A percentile compares a stretch with the other conserved stretches of the same genome.
Evolutionary conservation across 2,113 vertebrate species (phyloP).

Genomic region (Fregata magnificens): DNA sequence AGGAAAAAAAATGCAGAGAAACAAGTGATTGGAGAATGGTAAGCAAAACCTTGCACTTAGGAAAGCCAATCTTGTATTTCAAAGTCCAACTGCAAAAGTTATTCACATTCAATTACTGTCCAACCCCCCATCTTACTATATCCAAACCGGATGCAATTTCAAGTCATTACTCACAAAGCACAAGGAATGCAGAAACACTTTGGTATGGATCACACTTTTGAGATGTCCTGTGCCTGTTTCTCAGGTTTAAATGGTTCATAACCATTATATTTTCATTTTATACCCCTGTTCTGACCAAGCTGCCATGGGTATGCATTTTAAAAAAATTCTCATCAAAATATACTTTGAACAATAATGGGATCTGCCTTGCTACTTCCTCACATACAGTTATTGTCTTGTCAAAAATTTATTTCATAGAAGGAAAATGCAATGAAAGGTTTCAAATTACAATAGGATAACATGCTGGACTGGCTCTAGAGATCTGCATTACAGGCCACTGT

Average conservation of each 20-base stretch:
- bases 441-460: neutral
- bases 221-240: neutral
- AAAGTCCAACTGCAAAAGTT: slow-evolving; percentile 44
- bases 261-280: slow-evolving; percentile 4
- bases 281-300: neutral
- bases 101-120: slow-evolving; percentile 58
- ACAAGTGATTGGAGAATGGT: neutral
- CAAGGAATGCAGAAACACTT: slow-evolving; percentile 26
- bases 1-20: neutral
- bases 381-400: neutral
- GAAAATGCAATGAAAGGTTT: slow-evolving; percentile 36
- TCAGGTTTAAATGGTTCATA: slow-evolving; percentile 21
- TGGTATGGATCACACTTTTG: slow-evolving; percentile 6
- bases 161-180: slow-evolving; percentile 50
- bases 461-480: neutral
- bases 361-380: neutral
- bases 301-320: neutral
- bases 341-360: neutral
- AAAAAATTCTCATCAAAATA: neutral
- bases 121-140: slow-evolving; percentile 54
- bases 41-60: slow-evolving; percentile 3
- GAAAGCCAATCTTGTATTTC: slow-evolving; percentile 26
- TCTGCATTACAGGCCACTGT: neutral
- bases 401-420: slow-evolving; percentile 23
- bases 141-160: slow-evolving; percentile 60